A percentile compares a stretch with the other conserved stretches of the same genome.
Conservation (phyloP, 2,888 invertebrate species). For the Xylocampa areola region DNA sequence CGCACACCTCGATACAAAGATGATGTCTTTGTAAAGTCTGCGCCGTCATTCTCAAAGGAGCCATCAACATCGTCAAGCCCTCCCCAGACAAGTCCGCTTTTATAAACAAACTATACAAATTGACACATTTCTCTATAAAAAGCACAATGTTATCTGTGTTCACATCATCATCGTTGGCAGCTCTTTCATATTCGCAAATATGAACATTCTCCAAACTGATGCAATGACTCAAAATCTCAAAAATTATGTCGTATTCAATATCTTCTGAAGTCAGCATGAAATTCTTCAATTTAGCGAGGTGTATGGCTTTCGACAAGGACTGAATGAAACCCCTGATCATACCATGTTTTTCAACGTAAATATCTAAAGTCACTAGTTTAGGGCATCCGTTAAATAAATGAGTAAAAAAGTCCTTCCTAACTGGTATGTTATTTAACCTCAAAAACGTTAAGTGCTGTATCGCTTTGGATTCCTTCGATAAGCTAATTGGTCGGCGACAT, state of each 20-base stretch:
- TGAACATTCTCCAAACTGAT: constrained; percentile 66
- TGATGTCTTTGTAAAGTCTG: constrained; percentile 59
- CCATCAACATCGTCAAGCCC: constrained; percentile 59
- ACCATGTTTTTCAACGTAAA: constrained; percentile 61
- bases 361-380: constrained; percentile 63
- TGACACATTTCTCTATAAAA: constrained; percentile 60
- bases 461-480: constrained; percentile 51
- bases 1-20: constrained; percentile 64
- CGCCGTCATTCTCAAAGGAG: constrained; percentile 55
- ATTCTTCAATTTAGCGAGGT: constrained; percentile 63
- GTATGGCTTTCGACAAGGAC: constrained; percentile 56
- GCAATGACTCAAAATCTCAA: constrained; percentile 62
- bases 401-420: constrained; percentile 61
- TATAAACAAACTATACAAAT: constrained; percentile 69
- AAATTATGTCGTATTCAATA: constrained; percentile 64
- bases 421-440: constrained; percentile 63
- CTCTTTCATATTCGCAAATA: constrained; percentile 66
- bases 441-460: constrained; percentile 62
- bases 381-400: constrained; percentile 61
- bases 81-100: constrained; percentile 66
- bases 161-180: constrained; percentile 37
- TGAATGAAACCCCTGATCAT: constrained; percentile 53
- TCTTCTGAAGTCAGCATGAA: constrained; percentile 66
- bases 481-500: constrained; percentile 54
- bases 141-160: constrained; percentile 39